Evolutionary conservation across 1,140 invertebrate genomes (phyloP), one percentile per base, ranked within the genome.

Genomic region (Carposina sasakii): DNA sequence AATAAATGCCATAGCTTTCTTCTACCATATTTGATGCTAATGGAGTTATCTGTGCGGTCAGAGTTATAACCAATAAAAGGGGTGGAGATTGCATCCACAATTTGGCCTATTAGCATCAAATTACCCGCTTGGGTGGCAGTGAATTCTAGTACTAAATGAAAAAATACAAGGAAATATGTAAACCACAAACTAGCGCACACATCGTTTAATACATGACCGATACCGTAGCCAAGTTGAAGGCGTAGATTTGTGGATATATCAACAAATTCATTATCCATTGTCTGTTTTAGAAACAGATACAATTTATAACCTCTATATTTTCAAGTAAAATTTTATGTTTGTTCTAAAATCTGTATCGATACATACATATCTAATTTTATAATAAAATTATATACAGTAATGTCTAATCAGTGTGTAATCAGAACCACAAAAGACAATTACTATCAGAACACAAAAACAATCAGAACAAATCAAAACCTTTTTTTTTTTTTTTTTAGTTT

Each of bases 171-270:
- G n/a, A 98, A 86, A 84, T 99, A 99, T 0, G 95, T 96, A 76
- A 99, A 99, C 97, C 97, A 98, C 89, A 99, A 94, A 37, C 95
- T 95, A 24, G 96, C 95, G 86, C 95, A 97, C 4, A 98, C 88
- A 86, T 99, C 97, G 82, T 98, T 98, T 20, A 97, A 85, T 22
- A 98, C 90, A 86, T 98, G 97, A 0, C 94, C 95, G 58, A 94
- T 86, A 36, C 91, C 89, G 71, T 90, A 90, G 2, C 77, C 77
- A 15, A 88, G 48, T 62, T 83, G 81, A 3, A 81, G 60, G 33
- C 54, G 59, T 39, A 79, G 50, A 55, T 70, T 84, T 9, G 71
- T 81, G 23, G 77, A 81, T 59, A 78, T 81, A 51, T 78, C 73
- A n/a, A 76, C 41, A 41, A 84, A 70, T 70, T 84, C 81, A 51